Percentiles rank a stretch among this genome's conserved stretches.
Conservation (phyloP, 2,888 invertebrate genomes). For the Cataglyphis rosenhaueri region DNA sequence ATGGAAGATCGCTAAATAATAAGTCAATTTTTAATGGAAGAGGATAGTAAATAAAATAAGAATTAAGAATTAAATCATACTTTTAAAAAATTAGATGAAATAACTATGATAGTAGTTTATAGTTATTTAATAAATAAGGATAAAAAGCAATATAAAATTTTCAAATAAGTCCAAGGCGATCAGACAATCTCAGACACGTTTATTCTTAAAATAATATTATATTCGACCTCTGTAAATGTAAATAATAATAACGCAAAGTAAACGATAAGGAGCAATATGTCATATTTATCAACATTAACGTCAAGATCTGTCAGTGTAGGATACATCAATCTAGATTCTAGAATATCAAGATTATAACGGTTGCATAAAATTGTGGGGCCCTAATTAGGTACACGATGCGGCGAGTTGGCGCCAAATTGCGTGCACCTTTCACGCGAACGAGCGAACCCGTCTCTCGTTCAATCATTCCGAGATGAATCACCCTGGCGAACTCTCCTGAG, state of each 20-base stretch:
- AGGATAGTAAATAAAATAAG: not conserved
- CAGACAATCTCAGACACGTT: not conserved
- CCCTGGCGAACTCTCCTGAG: conserved; percentile 28
- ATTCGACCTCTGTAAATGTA: not conserved
- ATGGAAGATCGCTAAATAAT: not conserved
- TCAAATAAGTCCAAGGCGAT: not conserved
- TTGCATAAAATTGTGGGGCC: conserved; percentile 41
- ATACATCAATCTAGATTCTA: conserved; percentile 30
- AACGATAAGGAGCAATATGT: conserved; percentile 38
- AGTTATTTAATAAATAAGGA: not conserved
- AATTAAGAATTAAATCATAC: not conserved
- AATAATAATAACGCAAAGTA: conserved; percentile 21
- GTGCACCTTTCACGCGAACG: conserved; percentile 51
- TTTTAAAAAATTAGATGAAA: not conserved
- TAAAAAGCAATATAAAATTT: not conserved
- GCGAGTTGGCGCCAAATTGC: conserved; percentile 51
- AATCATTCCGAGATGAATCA: conserved; percentile 57
- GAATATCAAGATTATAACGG: conserved; percentile 39
- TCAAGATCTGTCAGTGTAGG: conserved; percentile 8
- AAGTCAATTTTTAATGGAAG: not conserved
- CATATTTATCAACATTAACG: conserved; percentile 26
- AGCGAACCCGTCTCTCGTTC: conserved; percentile 43
- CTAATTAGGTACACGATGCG: conserved; percentile 41
- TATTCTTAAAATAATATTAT: not conserved
- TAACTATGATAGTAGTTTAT: not conserved